These are phyloP conservation scores for Thalassoma bifasciatum DNA, from an alignment of 2,113 vertebrate species.

Conservation along the genomic window DNA sequence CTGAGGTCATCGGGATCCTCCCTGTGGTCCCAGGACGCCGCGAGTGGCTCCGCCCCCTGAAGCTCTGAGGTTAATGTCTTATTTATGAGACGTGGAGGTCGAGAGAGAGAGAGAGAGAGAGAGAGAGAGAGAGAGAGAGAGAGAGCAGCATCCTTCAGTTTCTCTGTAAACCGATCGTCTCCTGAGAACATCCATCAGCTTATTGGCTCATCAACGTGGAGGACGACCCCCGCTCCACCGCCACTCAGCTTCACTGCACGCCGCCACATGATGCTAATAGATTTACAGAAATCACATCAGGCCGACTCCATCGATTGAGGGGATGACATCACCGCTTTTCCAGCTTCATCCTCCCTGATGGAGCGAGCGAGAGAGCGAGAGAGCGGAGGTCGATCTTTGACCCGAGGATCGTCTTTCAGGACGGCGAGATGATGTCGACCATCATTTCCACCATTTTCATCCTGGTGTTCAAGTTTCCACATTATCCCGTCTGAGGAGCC, in stretches of 20 bases:
- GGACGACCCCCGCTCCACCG: conserved; percentile 14
- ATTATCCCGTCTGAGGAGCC: conserved; percentile 50
- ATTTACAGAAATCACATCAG: conserved; percentile 73
- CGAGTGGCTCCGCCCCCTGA: conserved; percentile 32
- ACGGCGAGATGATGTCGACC: conserved; percentile 6
- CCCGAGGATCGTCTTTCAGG: conserved; percentile 67
- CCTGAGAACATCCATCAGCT: conserved; percentile 3
- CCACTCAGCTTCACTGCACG: conserved; percentile 45
- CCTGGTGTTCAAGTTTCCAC: conserved; percentile 68
- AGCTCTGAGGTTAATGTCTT: conserved; percentile 62
- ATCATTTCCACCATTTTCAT: conserved; percentile 35
- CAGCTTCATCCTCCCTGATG: conserved; percentile 13
- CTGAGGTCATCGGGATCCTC: conserved; percentile 65
- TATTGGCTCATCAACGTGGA: neutral
- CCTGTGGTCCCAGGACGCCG: conserved; percentile 45
- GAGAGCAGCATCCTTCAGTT: neutral
- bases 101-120: conserved; percentile 25
- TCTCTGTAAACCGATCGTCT: conserved; percentile 17
- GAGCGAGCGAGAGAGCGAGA: conserved; percentile 35
- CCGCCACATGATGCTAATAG: conserved; percentile 66
- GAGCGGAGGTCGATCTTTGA: conserved; percentile 45
- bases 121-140: neutral
- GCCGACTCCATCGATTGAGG: conserved; percentile 62
- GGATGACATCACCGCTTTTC: conserved; percentile 72
- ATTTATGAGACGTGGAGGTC: conserved; percentile 65